phyloP scores from a whole-genome alignment of 2,888 invertebrate genomes.

The Aspidiotus destructor region DNA sequence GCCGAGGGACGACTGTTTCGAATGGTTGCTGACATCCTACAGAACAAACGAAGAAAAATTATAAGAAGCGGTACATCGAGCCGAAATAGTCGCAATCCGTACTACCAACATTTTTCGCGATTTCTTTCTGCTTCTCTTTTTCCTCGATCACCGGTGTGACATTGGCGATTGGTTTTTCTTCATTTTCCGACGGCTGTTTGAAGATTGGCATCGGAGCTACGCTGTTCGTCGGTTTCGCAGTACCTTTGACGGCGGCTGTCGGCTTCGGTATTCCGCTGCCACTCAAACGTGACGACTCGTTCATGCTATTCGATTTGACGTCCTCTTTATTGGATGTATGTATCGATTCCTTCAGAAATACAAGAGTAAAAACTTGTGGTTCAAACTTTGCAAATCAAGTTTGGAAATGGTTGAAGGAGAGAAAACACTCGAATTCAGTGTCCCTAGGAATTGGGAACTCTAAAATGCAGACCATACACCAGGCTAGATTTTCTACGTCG shows the following conservation, averaged over 20 bases:
- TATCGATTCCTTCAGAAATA: constrained; percentile 13
- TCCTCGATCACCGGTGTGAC: constrained; percentile 10
- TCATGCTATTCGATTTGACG: constrained; percentile 45
- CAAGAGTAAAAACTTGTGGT: not conserved
- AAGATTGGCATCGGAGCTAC: constrained; percentile 38
- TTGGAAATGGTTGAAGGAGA: not conserved
- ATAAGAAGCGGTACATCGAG: too few species aligned
- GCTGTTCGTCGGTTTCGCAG: constrained; percentile 54
- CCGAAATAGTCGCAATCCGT: not conserved
- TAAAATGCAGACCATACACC: too few species aligned
- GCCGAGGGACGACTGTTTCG: constrained; percentile 42
- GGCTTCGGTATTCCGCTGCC: constrained; percentile 77
- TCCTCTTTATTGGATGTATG: constrained; percentile 44
- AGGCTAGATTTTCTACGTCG: too few species aligned
- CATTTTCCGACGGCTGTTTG: not conserved
- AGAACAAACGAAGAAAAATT: constrained; percentile 2
- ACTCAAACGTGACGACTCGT: constrained; percentile 48
- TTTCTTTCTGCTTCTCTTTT: constrained; percentile 16
- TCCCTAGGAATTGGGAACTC: not conserved
- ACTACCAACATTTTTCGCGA: constrained; percentile 3
- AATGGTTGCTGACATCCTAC: constrained; percentile 34
- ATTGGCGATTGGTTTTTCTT: constrained; percentile 6
- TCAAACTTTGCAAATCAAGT: too few species aligned
- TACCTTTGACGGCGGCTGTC: constrained; percentile 84
- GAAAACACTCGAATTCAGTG: not conserved